phyloP scores from a whole-genome alignment of 2,888 invertebrate species.

The Drosophila borborema region DNA sequence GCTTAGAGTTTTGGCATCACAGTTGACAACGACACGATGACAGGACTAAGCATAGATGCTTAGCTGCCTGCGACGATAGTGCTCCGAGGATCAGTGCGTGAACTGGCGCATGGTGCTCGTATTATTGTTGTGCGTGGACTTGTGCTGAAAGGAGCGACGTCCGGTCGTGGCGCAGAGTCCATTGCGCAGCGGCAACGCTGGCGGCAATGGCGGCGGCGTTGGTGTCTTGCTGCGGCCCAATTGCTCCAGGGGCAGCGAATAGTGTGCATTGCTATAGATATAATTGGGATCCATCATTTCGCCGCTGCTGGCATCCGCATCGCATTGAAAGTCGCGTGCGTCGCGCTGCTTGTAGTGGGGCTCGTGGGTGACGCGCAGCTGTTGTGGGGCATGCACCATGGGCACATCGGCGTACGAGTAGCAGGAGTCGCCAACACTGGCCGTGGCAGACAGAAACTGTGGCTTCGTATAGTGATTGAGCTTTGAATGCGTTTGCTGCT shows the following conservation, averaged over 20 bases:
- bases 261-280: constrained; percentile 84
- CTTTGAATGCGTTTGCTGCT: constrained; percentile 49
- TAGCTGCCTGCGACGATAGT: constrained; percentile 79
- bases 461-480: constrained; percentile 82
- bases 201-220: constrained; percentile 84
- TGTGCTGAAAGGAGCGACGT: constrained; percentile 77
- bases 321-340: constrained; percentile 48
- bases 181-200: constrained; percentile 84
- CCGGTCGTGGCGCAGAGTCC: constrained; percentile 81
- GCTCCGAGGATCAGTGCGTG: constrained; percentile 80
- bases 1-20: constrained; percentile 75
- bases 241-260: constrained; percentile 84
- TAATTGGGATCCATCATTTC: constrained; percentile 84
- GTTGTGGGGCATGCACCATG: constrained; percentile 71
- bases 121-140: constrained; percentile 61
- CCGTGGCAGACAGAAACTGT: constrained; percentile 77
- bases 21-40: constrained; percentile 64
- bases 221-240: constrained; percentile 80
- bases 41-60: constrained; percentile 78
- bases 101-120: constrained; percentile 82
- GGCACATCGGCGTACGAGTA: constrained; percentile 83
- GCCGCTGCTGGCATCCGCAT: constrained; percentile 56
- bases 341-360: constrained; percentile 80
- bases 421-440: constrained; percentile 79
- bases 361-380: constrained; percentile 79